phyloP scores from a whole-genome alignment of 2,113 vertebrate species.

The Albula glossodonta region DNA sequence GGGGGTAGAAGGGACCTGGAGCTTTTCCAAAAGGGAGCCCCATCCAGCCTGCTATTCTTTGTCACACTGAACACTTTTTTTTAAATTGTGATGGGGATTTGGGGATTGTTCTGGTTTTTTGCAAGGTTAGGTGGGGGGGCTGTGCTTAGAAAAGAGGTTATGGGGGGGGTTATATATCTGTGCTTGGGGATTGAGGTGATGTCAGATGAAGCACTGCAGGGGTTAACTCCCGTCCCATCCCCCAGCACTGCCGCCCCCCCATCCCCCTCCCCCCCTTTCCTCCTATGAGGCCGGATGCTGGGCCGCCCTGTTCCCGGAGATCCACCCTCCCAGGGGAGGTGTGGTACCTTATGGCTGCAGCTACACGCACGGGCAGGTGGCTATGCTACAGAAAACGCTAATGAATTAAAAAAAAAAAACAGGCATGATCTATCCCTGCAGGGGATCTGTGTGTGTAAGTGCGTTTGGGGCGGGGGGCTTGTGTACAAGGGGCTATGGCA shows the following conservation, averaged over 20 bases:
- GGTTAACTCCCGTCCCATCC: background rate
- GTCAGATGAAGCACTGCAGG: background rate
- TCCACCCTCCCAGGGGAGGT: background rate
- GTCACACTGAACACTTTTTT: background rate
- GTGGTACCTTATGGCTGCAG: background rate
- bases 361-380: background rate
- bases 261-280: background rate
- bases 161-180: background rate
- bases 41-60: background rate
- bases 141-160: background rate
- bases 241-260: background rate
- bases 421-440: background rate
- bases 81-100: background rate
- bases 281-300: background rate
- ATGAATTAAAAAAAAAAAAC: background rate
- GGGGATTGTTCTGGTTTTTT: background rate
- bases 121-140: background rate
- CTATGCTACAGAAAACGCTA: background rate
- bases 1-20: background rate
- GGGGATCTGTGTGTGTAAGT: background rate
- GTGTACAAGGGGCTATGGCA: background rate
- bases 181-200: background rate
- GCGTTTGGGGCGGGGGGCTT: background rate
- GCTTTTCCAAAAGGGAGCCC: background rate
- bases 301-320: background rate